A percentile compares a stretch with the other conserved stretches of the same genome.
Conservation (phyloP, 2,113 vertebrate species). For the Recurvirostra avosetta region DNA sequence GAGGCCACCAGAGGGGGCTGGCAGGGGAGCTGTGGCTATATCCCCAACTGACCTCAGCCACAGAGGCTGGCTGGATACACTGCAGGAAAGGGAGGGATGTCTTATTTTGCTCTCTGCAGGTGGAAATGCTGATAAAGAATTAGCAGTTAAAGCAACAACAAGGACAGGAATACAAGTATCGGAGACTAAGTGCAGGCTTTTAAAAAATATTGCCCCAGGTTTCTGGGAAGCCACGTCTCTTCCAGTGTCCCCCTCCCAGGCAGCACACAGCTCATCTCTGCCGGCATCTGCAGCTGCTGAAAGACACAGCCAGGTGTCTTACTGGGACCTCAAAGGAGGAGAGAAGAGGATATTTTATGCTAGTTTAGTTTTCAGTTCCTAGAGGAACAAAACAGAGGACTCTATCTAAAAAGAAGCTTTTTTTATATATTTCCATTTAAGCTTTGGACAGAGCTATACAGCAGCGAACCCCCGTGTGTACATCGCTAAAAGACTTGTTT, state of each 20-base stretch:
- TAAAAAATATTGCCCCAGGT: background rate
- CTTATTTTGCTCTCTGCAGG: background rate
- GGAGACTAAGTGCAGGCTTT: background rate
- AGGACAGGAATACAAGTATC: background rate
- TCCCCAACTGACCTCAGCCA: background rate
- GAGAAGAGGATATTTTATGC: background rate
- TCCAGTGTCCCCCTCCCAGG: accelerated
- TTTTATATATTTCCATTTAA: background rate
- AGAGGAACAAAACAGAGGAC: background rate
- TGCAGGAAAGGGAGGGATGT: background rate
- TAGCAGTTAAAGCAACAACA: background rate
- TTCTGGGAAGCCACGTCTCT: background rate
- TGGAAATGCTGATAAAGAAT: background rate
- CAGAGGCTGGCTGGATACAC: background rate
- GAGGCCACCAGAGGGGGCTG: background rate
- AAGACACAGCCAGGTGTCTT: background rate
- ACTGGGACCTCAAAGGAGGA: background rate
- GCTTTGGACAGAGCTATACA: background rate
- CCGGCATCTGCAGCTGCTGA: background rate
- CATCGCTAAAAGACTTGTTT: background rate
- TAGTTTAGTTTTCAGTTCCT: background rate
- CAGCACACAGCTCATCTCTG: background rate
- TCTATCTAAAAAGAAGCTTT: background rate
- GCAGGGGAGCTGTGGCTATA: background rate
- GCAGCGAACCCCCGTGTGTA: background rate